Evolutionary conservation across 2,888 invertebrate species (phyloP).

Genomic region (Willowsia nigromaculata): DNA sequence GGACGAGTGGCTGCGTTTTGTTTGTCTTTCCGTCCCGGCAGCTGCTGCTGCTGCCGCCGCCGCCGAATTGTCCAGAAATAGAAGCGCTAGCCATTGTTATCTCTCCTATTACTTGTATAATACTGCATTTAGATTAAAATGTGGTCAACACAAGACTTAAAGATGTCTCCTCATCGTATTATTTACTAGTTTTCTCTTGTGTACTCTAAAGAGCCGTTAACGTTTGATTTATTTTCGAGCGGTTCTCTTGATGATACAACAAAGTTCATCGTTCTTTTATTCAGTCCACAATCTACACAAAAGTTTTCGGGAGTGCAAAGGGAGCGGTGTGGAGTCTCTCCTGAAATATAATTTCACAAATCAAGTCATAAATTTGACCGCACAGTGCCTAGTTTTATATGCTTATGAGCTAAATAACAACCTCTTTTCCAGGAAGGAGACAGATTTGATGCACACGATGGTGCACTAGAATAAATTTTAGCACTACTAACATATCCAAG

Average conservation of each 20-base stretch:
- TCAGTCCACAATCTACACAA: conserved; percentile 9
- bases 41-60: conserved; percentile 13
- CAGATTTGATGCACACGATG: conserved; percentile 1
- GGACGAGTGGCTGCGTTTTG: conserved; percentile 63
- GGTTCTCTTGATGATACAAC: not conserved
- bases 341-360: not conserved
- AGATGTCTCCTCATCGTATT: not conserved
- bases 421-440: not conserved
- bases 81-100: conserved; percentile 48
- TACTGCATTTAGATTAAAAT: conserved; percentile 46
- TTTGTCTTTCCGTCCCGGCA: conserved; percentile 11
- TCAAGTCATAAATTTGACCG: not conserved
- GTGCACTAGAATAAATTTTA: not conserved
- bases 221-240: conserved; percentile 46
- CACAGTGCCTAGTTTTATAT: not conserved
- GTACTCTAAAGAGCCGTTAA: conserved; percentile 22
- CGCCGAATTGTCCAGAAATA: conserved; percentile 19
- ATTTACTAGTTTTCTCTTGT: not conserved
- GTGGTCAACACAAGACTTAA: conserved; percentile 23
- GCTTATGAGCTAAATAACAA: not conserved
- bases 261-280: conserved; percentile 21
- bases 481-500: not conserved
- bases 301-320: not conserved
- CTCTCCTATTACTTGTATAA: not conserved
- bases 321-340: not conserved